Evolutionary conservation across 2,888 invertebrate species (phyloP).

Genomic region (Trachelus iudaicus): DNA sequence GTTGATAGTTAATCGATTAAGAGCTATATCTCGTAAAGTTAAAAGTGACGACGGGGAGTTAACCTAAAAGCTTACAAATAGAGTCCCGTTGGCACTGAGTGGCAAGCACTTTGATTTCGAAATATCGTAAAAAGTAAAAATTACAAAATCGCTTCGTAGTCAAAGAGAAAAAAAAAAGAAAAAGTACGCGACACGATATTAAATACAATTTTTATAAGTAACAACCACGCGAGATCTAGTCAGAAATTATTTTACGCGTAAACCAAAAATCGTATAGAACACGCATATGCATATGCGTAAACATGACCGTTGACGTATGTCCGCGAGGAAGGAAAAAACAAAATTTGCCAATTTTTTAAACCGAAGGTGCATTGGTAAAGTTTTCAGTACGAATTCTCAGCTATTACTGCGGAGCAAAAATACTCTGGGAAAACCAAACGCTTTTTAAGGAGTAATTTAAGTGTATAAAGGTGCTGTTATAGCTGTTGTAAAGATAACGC

Average conservation of each 20-base stretch:
- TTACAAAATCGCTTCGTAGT: neutral
- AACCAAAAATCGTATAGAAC: neutral
- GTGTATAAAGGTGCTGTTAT: constrained; percentile 23
- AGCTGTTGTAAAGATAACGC: neutral
- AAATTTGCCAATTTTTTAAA: neutral
- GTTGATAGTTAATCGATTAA: neutral
- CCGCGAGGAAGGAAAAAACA: neutral
- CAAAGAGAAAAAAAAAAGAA: neutral
- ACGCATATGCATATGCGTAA: neutral
- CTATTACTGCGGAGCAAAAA: constrained; percentile 39
- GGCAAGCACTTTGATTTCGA: too few relatives aligned
- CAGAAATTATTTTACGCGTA: neutral
- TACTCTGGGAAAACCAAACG: constrained; percentile 57
- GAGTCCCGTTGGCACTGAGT: too few relatives aligned
- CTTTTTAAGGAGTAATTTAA: constrained; percentile 45
- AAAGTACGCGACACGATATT: neutral
- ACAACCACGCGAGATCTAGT: neutral
- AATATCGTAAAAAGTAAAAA: neutral
- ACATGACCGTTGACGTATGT: too few relatives aligned
- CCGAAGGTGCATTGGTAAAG: neutral
- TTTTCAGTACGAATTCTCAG: constrained; percentile 31
- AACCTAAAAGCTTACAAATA: neutral
- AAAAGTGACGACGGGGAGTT: neutral
- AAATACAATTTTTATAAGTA: neutral
- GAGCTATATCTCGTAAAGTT: neutral